Conservation (phyloP, 2,888 invertebrate genomes). For the Ariolimax columbianus region DNA sequence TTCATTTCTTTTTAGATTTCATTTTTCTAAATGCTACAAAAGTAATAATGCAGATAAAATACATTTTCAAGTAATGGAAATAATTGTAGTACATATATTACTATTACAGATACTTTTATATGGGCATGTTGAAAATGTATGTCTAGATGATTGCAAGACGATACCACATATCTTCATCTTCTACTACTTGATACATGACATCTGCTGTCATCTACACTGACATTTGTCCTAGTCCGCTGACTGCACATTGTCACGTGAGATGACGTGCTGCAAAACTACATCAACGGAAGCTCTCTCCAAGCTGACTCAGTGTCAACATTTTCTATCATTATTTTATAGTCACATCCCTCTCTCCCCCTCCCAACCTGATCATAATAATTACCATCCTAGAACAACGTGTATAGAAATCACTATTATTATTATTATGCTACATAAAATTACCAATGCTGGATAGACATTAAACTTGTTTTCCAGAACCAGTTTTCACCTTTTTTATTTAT, state of each 20-base stretch:
- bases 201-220: slow-evolving; percentile 11
- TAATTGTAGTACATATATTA: not conserved
- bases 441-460: slow-evolving; percentile 20
- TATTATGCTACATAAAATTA: slow-evolving; percentile 26
- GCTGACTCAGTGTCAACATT: slow-evolving; percentile 7
- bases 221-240: not conserved
- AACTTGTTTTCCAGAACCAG: slow-evolving; percentile 10
- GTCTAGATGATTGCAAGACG: not conserved
- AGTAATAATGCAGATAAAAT: not conserved
- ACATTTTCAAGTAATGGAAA: not conserved
- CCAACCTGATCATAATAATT: not conserved
- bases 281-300: slow-evolving; percentile 29
- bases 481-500: not conserved
- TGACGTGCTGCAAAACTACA: slow-evolving; percentile 21
- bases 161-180: not conserved
- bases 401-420: slow-evolving; percentile 29
- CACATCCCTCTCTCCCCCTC: not conserved
- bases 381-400: not conserved
- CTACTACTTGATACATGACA: not conserved
- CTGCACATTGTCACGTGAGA: not conserved
- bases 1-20: not conserved
- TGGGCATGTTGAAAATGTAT: not conserved
- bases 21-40: not conserved
- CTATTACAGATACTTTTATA: no score
- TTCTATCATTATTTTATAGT: slow-evolving; percentile 5